Evolutionary conservation across 2,797 vertebrate genomes (phyloP).

Genomic region (Chelmon rostratus): DNA sequence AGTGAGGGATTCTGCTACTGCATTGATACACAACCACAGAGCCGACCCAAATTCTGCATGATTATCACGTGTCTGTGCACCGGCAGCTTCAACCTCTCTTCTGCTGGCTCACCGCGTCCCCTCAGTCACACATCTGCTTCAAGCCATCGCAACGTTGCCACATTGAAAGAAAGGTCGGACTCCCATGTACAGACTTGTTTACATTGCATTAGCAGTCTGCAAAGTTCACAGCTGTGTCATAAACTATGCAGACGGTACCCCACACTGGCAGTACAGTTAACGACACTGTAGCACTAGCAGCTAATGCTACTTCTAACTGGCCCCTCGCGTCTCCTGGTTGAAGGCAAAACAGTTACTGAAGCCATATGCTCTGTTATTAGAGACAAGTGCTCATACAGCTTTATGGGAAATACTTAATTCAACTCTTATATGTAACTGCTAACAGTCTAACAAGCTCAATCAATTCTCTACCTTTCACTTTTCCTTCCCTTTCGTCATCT

Average conservation of each 20-base stretch:
- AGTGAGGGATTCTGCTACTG: not conserved
- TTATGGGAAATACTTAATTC: not conserved
- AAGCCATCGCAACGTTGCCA: not conserved
- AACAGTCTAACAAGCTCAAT: not conserved
- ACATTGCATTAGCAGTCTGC: not conserved
- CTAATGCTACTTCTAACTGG: not conserved
- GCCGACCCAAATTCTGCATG: not conserved
- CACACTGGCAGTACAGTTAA: too few species aligned
- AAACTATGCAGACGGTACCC: not conserved
- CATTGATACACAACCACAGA: not conserved
- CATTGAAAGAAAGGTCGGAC: not conserved
- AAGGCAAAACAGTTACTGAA: not conserved
- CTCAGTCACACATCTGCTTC: not conserved
- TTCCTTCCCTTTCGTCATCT: constrained; percentile 1
- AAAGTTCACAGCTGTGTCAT: not conserved
- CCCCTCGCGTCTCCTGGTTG: not conserved
- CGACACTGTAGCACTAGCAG: not conserved
- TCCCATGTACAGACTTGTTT: not conserved
- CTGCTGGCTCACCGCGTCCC: not conserved
- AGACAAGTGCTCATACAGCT: not conserved
- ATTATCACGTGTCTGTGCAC: not conserved
- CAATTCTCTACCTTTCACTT: not conserved
- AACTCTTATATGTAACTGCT: not conserved
- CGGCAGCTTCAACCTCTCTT: not conserved
- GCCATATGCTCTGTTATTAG: not conserved